A percentile compares a stretch with the other conserved stretches of the same genome.
Conservation (phyloP, 2,797 vertebrate species). For the Chiroxiphia lanceolata region DNA sequence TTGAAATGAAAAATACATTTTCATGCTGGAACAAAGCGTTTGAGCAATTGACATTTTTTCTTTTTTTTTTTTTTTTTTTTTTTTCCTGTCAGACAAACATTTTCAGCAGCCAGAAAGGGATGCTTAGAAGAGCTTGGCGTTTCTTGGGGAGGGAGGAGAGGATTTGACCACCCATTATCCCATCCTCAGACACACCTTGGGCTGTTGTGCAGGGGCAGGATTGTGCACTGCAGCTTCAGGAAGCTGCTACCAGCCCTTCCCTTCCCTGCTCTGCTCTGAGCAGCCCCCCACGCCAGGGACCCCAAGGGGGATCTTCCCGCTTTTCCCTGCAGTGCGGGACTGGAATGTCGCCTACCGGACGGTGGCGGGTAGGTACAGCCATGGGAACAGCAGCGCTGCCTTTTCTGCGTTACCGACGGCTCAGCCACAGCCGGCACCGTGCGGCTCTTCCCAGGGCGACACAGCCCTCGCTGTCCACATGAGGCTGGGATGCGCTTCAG, state of each 20-base stretch:
- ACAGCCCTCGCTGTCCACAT: not conserved
- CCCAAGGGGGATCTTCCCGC: not conserved
- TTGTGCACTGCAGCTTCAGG: too few relatives aligned
- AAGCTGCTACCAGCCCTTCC: not conserved
- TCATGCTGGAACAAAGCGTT: not conserved
- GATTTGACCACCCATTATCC: not conserved
- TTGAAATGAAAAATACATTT: conserved; percentile 39
- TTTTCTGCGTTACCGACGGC: fast-evolving
- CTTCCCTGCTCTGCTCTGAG: not conserved
- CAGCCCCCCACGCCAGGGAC: not conserved
- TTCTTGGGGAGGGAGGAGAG: not conserved
- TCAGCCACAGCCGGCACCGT: not conserved
- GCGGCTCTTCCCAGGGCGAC: not conserved
- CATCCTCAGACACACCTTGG: fast-evolving
- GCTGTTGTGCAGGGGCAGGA: not conserved
- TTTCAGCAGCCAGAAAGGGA: not conserved
- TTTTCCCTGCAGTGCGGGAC: fast-evolving
- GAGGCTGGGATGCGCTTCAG: not conserved
- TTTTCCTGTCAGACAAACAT: not conserved
- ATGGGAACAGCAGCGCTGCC: not conserved
- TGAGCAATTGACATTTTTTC: not conserved
- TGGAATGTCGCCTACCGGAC: not conserved
- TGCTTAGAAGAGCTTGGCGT: not conserved
- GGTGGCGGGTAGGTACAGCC: fast-evolving
- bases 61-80: not conserved